Evolutionary conservation across 2,888 invertebrate genomes (phyloP), one percentile per base, ranked within the genome.

Genomic region (Tubulanus polymorphus): DNA sequence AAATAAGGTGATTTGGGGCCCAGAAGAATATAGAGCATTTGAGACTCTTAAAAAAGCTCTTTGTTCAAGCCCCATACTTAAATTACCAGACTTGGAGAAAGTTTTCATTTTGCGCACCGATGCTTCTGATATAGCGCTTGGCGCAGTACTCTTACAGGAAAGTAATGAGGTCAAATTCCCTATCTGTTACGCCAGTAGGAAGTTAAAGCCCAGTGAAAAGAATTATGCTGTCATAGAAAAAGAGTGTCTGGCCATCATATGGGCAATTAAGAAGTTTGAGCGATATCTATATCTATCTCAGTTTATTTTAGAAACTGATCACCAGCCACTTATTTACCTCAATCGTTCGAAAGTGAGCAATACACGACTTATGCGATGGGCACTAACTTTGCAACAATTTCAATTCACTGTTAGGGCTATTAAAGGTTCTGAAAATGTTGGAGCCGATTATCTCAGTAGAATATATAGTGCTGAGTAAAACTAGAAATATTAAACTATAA

Each of bases 271-370:
- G 10, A 61, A 60, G 50, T 63, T 62, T 37, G 54, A 59, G 12
- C 41, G 20, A 15, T 65, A 62, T 37, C 32, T 65, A 25, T 62
- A 61, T 52, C 61, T 59, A 1, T 45, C 27, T 18, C 30, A 58
- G 27, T 64, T 65, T 51, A 25, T 60, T n/a, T 3, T 62, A n/a
- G 55, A 62, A 28, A 63, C 62, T 18, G 61, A 66, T 47, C 66
- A 63, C 48, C 46, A 53, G 10, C 59, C 65, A 2, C 45, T 65
- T 25, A 26, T 51, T 12, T 60, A 55, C 37, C 37, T 65, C 3
- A 47, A 62, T 10, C 55, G 48, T 30, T 23, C 50, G 8, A 63
- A 62, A 26, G n/a, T 59, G 15, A 49, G 48, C 2, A 64, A 60
- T 51, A 37, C 51, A 10, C 20, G 63, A 25, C n/a, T 65, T 10